Percentiles rank a stretch among this genome's conserved stretches.
Evolutionary conservation across 2,797 vertebrate species (phyloP).

Genomic region (Scomberomorus guttatus): DNA sequence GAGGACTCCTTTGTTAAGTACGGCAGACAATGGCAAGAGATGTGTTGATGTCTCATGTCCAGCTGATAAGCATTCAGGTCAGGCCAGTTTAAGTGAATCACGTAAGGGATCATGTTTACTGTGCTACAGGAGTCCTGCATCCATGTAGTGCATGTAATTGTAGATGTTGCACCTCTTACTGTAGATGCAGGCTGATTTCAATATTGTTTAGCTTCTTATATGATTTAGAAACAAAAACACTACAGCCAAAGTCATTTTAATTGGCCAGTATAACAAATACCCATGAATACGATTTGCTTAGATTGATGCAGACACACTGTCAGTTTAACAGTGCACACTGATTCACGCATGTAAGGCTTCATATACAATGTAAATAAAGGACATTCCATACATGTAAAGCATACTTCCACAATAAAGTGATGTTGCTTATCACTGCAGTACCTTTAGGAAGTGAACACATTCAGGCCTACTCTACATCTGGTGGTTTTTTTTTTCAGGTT

Average conservation of each 20-base stretch:
- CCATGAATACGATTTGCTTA: constrained; percentile 7
- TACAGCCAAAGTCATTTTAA: constrained; percentile 27
- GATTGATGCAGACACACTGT: not conserved
- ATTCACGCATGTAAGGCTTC: constrained; percentile 7
- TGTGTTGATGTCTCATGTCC: constrained; percentile 7
- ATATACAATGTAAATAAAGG: not conserved
- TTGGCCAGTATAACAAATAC: constrained; percentile 20
- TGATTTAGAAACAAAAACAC: not conserved
- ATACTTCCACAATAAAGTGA: not conserved
- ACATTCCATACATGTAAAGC: not conserved
- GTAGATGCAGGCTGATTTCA: not conserved
- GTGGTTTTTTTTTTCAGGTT: constrained; percentile 13
- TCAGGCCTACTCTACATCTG: constrained; percentile 23
- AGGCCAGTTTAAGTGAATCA: constrained; percentile 17
- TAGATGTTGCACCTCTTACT: not conserved
- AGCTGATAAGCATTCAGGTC: constrained; percentile 49
- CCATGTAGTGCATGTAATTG: not conserved
- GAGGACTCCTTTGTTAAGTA: constrained; percentile 31
- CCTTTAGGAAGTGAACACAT: constrained; percentile 21
- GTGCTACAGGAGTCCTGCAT: not conserved
- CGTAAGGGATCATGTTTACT: not conserved
- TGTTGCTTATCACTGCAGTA: constrained; percentile 14
- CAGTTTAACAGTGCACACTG: not conserved
- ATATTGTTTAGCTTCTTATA: not conserved
- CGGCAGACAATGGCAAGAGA: constrained; percentile 8